A percentile compares a stretch with the other conserved stretches of the same genome.
Conservation (phyloP, 2,113 vertebrate genomes). For the Coreoperca whiteheadi region DNA sequence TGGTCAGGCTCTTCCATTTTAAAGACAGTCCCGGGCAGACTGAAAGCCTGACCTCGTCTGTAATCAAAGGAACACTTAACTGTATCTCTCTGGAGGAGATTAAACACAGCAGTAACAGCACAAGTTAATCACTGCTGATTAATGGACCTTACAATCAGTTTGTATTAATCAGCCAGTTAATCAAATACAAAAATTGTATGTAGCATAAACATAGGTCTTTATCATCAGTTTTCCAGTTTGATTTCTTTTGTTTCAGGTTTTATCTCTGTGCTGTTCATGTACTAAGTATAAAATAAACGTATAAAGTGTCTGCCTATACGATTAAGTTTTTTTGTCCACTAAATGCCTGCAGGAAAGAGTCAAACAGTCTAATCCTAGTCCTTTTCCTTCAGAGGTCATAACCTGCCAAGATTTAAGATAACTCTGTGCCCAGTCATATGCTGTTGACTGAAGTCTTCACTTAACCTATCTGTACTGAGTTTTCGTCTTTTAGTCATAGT, state of each 20-base stretch:
- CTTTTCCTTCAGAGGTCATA: too few species aligned
- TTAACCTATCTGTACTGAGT: too few species aligned
- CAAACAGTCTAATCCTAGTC: too few species aligned
- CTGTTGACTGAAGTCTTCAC: too few species aligned
- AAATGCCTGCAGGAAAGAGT: not conserved
- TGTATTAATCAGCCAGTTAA: constrained; percentile 16
- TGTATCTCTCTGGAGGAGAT: constrained; percentile 16
- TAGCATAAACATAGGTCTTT: not conserved
- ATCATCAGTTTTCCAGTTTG: not conserved
- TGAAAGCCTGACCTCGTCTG: not conserved
- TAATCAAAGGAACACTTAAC: constrained; percentile 34
- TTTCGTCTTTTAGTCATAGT: not conserved
- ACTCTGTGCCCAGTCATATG: too few species aligned
- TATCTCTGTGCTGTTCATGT: not conserved
- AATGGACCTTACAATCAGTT: not conserved
- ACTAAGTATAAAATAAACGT: not conserved
- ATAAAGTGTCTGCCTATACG: not conserved
- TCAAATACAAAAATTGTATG: not conserved
- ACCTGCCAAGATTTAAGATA: too few species aligned
- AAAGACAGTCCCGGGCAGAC: constrained; percentile 14
- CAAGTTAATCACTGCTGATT: constrained; percentile 38
- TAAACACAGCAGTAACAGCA: constrained; percentile 36
- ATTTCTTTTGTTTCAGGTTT: not conserved
- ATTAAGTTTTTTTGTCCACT: not conserved
- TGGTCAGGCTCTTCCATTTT: constrained; percentile 31